These are phyloP conservation scores for Meriones unguiculatus DNA, from an alignment of 2,113 vertebrate genomes.

Conservation along the genomic window DNA sequence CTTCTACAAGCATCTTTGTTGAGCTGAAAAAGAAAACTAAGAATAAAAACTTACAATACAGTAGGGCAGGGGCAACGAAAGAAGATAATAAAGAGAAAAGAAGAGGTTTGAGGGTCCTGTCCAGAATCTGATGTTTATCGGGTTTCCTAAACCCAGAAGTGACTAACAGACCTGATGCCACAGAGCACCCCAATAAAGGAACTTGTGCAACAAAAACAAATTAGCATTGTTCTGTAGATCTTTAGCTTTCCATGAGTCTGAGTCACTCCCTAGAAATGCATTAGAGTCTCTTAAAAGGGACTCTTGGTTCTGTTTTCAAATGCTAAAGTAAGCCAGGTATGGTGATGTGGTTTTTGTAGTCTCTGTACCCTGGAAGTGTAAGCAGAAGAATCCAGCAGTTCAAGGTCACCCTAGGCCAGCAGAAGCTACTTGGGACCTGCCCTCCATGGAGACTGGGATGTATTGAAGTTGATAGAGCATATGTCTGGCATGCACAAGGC, in stretches of 20 bases:
- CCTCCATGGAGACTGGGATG: background rate
- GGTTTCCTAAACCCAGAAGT: background rate
- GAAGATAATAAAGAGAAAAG: background rate
- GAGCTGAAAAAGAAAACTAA: background rate
- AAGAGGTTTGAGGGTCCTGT: background rate
- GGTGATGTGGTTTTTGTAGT: background rate
- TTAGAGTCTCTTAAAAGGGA: constrained; percentile 19
- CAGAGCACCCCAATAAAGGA: background rate
- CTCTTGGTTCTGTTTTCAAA: background rate
- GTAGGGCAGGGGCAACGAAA: background rate
- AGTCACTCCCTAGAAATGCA: background rate
- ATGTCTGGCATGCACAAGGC: background rate
- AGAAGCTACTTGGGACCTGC: background rate
- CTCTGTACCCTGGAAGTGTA: no score
- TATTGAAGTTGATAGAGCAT: background rate
- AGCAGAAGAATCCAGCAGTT: background rate
- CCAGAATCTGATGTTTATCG: background rate
- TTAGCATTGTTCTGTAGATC: background rate
- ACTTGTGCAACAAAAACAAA: background rate
- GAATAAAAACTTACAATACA: background rate
- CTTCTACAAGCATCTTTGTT: background rate
- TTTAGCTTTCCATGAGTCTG: background rate
- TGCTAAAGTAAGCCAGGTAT: background rate
- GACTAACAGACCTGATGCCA: background rate
- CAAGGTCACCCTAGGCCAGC: background rate